Conservation (phyloP, 1,140 invertebrate genomes). For the Drosophila jambulina region DNA sequence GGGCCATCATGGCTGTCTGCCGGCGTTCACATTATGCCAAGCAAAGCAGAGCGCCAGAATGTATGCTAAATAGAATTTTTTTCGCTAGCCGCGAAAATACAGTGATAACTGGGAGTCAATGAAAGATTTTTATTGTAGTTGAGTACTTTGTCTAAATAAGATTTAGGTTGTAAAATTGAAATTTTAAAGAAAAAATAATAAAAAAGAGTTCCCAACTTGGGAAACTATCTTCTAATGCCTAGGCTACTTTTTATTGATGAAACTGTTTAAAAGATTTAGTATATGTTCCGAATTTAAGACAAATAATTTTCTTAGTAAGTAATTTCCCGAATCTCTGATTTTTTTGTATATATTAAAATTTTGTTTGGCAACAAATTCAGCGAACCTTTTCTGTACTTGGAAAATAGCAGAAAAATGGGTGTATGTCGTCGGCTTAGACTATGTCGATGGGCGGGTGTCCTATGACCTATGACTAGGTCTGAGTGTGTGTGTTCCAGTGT, state of each 20-base stretch:
- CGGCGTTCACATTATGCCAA: conserved; percentile 71
- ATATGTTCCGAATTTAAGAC: not conserved
- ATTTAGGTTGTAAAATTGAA: not conserved
- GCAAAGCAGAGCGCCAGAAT: conserved; percentile 67
- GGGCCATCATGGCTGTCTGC: conserved; percentile 50
- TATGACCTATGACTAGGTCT: conserved; percentile 40
- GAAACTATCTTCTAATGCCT: not conserved
- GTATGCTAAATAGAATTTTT: conserved; percentile 84
- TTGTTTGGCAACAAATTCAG: not conserved
- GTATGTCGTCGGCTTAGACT: conserved; percentile 41
- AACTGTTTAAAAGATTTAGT: not conserved
- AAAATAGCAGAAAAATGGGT: conserved; percentile 24
- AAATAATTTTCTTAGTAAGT: not conserved
- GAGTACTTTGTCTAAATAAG: not conserved
- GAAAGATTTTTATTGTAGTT: not conserved
- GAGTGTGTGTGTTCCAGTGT: conserved; percentile 15
- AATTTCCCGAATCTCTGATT: not conserved
- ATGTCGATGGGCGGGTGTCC: conserved; percentile 46
- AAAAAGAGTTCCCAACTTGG: not conserved
- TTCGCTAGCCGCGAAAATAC: conserved; percentile 26
- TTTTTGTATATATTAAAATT: not conserved
- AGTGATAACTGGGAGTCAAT: conserved; percentile 7
- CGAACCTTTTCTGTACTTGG: conserved; percentile 8
- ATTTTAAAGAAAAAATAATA: not conserved
- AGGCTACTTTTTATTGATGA: not conserved